These are phyloP conservation scores for Drosophila neotestacea DNA, from an alignment of 2,888 invertebrate genomes.

Conservation along the genomic window DNA sequence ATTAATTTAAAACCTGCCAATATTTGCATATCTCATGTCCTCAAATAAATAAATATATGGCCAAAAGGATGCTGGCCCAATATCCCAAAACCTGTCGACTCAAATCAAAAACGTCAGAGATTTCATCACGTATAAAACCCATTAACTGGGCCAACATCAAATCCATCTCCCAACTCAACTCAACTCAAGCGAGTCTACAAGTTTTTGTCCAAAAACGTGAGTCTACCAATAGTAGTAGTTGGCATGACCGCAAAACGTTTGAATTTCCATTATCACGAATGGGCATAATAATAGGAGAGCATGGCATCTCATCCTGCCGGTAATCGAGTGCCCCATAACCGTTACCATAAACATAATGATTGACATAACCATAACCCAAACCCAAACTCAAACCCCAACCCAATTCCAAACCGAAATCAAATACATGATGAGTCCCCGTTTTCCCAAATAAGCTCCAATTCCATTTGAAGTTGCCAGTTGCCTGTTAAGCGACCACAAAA, in stretches of 20 bases:
- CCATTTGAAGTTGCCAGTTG: constrained; percentile 40
- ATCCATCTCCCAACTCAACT: too few relatives aligned
- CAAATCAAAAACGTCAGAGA: constrained; percentile 45
- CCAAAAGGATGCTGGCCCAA: constrained; percentile 20
- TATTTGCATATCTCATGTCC: constrained; percentile 39
- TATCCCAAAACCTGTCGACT: constrained; percentile 40
- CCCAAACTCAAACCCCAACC: constrained; percentile 11
- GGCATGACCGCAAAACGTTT: constrained; percentile 44
- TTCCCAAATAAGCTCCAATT: constrained; percentile 44
- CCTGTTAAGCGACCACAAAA: constrained; percentile 49
- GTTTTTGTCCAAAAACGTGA: constrained; percentile 1
- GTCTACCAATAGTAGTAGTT: constrained; percentile 52
- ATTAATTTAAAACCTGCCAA: constrained; percentile 71
- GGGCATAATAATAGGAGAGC: constrained; percentile 46
- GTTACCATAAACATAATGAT: constrained; percentile 73
- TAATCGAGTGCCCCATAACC: constrained; percentile 70
- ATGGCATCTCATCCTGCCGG: constrained; percentile 66
- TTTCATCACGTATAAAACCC: constrained; percentile 67
- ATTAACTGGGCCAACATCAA: constrained; percentile 35
- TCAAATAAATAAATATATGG: constrained; percentile 9
- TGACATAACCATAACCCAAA: constrained; percentile 72
- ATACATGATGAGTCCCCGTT: constrained; percentile 41
- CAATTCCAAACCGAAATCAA: constrained; percentile 15
- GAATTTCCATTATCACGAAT: constrained; percentile 65
- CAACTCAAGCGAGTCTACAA: not conserved